Conservation (phyloP, 2,888 invertebrate genomes). For the Plusia festucae region DNA sequence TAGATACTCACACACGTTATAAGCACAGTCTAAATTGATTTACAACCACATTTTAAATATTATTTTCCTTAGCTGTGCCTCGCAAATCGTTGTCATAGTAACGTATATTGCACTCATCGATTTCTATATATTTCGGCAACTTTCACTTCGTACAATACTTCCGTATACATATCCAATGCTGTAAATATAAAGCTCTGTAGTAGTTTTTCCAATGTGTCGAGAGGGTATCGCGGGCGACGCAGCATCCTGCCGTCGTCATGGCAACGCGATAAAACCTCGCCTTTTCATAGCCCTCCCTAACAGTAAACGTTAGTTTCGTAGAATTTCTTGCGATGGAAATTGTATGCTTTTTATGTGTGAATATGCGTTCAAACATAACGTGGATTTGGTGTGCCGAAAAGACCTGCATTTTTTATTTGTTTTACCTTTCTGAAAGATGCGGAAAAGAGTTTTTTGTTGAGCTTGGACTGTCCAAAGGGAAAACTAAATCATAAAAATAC, state of each 20-base stretch:
- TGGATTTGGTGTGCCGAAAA: constrained; percentile 4
- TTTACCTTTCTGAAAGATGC: neutral
- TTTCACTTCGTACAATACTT: constrained; percentile 65
- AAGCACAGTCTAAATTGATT: too few species aligned
- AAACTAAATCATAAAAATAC: neutral
- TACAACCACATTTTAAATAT: neutral
- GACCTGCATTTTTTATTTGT: neutral
- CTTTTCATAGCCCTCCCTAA: constrained; percentile 85
- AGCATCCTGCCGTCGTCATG: constrained; percentile 84
- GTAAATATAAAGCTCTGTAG: constrained; percentile 79
- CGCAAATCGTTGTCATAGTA: neutral
- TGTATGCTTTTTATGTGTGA: constrained; percentile 49
- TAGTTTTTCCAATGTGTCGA: constrained; percentile 83
- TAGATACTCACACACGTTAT: too few species aligned
- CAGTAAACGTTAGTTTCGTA: constrained; percentile 76
- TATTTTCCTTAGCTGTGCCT: neutral
- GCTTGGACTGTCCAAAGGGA: neutral
- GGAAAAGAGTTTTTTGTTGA: neutral
- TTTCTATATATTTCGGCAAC: constrained; percentile 48
- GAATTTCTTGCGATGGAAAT: constrained; percentile 50
- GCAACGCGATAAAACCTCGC: constrained; percentile 89
- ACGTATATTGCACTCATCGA: constrained; percentile 45
- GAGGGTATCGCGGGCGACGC: constrained; percentile 83
- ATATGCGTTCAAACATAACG: constrained; percentile 16
- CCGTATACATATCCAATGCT: constrained; percentile 65